phyloP scores from a whole-genome alignment of 2,113 vertebrate genomes.

The Lampris incognitus region DNA sequence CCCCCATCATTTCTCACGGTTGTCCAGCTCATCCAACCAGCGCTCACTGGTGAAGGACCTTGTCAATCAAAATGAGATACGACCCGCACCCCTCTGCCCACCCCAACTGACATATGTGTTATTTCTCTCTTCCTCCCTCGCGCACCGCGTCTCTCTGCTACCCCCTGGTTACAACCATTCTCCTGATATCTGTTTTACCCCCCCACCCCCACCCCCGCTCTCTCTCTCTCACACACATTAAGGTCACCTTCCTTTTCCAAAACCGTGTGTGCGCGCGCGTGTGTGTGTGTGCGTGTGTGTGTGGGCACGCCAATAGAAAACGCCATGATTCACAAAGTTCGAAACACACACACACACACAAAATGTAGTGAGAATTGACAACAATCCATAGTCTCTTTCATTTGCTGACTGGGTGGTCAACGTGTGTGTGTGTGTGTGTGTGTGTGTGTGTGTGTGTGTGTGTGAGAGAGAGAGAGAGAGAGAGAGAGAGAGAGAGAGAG shows the following conservation, averaged over 20 bases:
- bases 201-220: conserved; percentile 1
- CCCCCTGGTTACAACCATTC: background rate
- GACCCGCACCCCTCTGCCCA: no score
- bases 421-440: conserved; percentile 7
- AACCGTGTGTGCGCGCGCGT: background rate
- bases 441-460: conserved; percentile 2
- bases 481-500: conserved; percentile 17
- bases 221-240: background rate
- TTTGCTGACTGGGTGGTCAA: conserved; percentile 31
- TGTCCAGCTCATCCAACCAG: no score
- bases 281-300: background rate
- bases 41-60: no score
- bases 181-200: conserved; percentile 47
- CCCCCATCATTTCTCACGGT: background rate
- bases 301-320: background rate
- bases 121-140: no score
- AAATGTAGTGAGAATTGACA: conserved; percentile 33
- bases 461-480: conserved; percentile 23
- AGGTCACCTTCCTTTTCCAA: background rate
- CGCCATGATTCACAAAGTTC: no score
- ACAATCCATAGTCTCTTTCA: conserved; percentile 68
- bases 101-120: no score
- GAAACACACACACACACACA: background rate
- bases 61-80: no score
- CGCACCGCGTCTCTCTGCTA: no score